These are phyloP conservation scores for Epiperipatus broadwayi DNA, from an alignment of 2,888 invertebrate species.

Conservation along the genomic window DNA sequence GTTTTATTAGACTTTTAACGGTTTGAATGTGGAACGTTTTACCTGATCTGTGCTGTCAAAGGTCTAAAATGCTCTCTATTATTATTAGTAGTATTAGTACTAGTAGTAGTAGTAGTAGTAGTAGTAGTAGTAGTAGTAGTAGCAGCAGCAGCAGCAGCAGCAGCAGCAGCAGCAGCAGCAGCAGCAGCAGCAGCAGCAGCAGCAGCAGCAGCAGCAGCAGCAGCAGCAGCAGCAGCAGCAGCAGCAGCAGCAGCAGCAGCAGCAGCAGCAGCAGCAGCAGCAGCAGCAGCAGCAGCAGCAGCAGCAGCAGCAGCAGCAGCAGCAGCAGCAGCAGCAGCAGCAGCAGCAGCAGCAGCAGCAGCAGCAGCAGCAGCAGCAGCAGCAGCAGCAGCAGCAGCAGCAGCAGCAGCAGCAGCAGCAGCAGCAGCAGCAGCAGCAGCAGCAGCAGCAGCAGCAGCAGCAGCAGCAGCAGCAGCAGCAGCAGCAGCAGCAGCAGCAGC, in stretches of 20 bases:
- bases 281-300: conserved; percentile 14
- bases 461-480: conserved; percentile 14
- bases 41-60: too few relatives aligned
- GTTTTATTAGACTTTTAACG: too few relatives aligned
- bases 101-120: conserved; percentile 3
- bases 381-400: conserved; percentile 14
- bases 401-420: conserved; percentile 14
- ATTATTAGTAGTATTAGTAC: too few relatives aligned
- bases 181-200: conserved; percentile 3
- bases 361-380: conserved; percentile 14
- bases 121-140: conserved; percentile 3
- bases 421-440: conserved; percentile 14
- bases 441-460: conserved; percentile 14
- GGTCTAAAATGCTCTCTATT: too few relatives aligned
- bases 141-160: conserved; percentile 3
- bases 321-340: conserved; percentile 14
- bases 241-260: conserved; percentile 13
- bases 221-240: conserved; percentile 12
- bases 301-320: conserved; percentile 14
- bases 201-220: conserved; percentile 3
- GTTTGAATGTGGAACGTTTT: too few relatives aligned
- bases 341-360: conserved; percentile 14
- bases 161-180: conserved; percentile 3
- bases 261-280: conserved; percentile 14
- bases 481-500: conserved; percentile 14